Conservation (phyloP, 2,113 vertebrate species). For the Engystomops pustulosus region DNA sequence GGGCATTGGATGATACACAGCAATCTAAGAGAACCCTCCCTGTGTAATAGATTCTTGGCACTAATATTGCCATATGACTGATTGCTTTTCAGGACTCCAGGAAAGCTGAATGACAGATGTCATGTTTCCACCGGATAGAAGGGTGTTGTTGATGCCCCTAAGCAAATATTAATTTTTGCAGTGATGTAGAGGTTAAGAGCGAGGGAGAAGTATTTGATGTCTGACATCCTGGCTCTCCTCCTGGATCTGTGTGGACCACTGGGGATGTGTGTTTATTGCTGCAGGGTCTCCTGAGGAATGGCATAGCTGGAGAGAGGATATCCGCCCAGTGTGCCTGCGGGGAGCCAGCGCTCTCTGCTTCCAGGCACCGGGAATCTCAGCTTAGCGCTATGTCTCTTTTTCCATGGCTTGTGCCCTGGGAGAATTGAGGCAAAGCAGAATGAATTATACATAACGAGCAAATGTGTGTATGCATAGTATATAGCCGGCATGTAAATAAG, state of each 20-base stretch:
- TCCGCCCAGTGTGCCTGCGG: conserved; percentile 38
- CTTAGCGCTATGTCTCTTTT: neutral
- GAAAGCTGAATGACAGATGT: too few relatives aligned
- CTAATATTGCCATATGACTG: too few relatives aligned
- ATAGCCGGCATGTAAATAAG: neutral
- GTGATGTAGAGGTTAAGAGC: conserved; percentile 5
- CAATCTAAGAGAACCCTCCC: too few relatives aligned
- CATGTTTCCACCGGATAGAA: too few relatives aligned
- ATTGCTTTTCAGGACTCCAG: too few relatives aligned
- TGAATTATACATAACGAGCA: conserved; percentile 38
- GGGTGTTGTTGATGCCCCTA: too few relatives aligned
- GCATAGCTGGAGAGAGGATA: conserved; percentile 59
- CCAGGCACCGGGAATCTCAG: conserved; percentile 1
- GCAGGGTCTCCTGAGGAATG: conserved; percentile 64
- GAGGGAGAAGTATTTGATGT: neutral
- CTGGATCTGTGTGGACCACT: conserved; percentile 67
- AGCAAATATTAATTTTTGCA: neutral
- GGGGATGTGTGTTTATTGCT: conserved; percentile 65
- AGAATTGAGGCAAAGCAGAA: conserved; percentile 26
- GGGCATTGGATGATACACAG: too few relatives aligned
- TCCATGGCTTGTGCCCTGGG: conserved; percentile 19
- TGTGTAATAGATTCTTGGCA: too few relatives aligned
- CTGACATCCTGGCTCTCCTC: conserved; percentile 62
- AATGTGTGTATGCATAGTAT: conserved; percentile 29
- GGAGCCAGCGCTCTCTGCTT: neutral